Base-by-base conservation (phyloP, 2,797 vertebrate genomes). In the Lacerta agilis region DNA sequence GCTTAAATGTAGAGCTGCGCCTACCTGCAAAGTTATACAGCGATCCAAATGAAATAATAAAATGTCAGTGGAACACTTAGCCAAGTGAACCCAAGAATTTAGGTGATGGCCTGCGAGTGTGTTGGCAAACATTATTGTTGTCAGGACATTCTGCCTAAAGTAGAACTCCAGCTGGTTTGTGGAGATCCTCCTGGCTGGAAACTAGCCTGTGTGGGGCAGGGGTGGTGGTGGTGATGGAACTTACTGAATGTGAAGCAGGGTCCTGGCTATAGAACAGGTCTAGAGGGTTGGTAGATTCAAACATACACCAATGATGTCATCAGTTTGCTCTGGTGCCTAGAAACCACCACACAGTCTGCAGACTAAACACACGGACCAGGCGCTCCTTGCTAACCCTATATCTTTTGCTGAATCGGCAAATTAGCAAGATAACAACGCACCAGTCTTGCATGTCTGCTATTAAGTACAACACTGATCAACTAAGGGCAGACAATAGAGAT, bases 1-100 rank as follows among this genome's bases (percentile, higher is more conserved):
- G 41, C 3, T 33, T 45, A 0, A 84, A 86, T 82, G 15, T 1
- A 2, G 73, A 49, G 41, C 6, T 72, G 3, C n/a, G 9, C 61
- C 64, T 49, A 45, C n/a, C 61, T 67, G 41, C 17, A 8, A 61
- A 69, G 84, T 67, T 64, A 79, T 71, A 38, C 7, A 55, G 77
- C 20, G 66, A 80, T 29, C 33, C 23, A 41, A 67, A 79, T 79
- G 41, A 71, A 80, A 86, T 38, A 82, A 82, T 41, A 36, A 45
- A 61, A 67, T 15, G 5, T 4, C 7, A 15, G 0, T 2, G 41
- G 29, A 41, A 66, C 2, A 1, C 0, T 43, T 45, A 41, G 1
- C 58, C 61, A 49, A 61, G 5, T 69, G 66, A 85, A 84, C 9
- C n/a, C 33, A 36, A 23, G 71, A 82, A 61, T 20, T 1, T 72